These are phyloP conservation scores for Miltochrista miniata DNA, from an alignment of 2,888 invertebrate genomes.

Conservation along the genomic window DNA sequence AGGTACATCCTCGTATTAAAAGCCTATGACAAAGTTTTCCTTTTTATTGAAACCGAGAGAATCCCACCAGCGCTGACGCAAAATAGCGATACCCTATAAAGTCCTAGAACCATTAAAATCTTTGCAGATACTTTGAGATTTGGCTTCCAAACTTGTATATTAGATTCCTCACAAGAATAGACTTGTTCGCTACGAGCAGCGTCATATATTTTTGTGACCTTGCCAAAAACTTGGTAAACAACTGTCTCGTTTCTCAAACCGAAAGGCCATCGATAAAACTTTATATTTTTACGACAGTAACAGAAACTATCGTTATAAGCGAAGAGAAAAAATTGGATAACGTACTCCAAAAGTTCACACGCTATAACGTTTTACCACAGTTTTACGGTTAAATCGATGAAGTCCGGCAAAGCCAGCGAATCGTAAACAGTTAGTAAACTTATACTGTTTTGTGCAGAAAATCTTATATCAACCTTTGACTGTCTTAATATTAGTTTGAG, in stretches of 20 bases:
- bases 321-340: constrained; percentile 32
- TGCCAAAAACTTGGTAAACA: constrained; percentile 5
- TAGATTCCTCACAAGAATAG: no score
- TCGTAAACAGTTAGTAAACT: constrained; percentile 33
- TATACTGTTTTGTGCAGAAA: constrained; percentile 19
- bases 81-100: no score
- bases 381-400: constrained; percentile 11
- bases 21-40: no score
- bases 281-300: constrained; percentile 32
- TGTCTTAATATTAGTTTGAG: constrained; percentile 1
- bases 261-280: constrained; percentile 12
- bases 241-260: constrained; percentile 3
- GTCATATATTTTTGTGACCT: neutral
- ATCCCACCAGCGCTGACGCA: no score
- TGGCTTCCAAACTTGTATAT: no score
- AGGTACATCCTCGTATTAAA: no score
- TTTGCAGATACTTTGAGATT: no score
- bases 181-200: neutral
- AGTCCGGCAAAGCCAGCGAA: constrained; percentile 17
- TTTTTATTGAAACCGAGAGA: no score
- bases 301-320: constrained; percentile 36
- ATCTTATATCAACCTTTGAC: neutral
- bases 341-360: constrained; percentile 27
- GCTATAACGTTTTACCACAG: constrained; percentile 28
- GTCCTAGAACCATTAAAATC: no score